A percentile compares a stretch with the other conserved stretches of the same genome.
phyloP scores from a whole-genome alignment of 2,888 invertebrate species.

The Hydraecia micacea region DNA sequence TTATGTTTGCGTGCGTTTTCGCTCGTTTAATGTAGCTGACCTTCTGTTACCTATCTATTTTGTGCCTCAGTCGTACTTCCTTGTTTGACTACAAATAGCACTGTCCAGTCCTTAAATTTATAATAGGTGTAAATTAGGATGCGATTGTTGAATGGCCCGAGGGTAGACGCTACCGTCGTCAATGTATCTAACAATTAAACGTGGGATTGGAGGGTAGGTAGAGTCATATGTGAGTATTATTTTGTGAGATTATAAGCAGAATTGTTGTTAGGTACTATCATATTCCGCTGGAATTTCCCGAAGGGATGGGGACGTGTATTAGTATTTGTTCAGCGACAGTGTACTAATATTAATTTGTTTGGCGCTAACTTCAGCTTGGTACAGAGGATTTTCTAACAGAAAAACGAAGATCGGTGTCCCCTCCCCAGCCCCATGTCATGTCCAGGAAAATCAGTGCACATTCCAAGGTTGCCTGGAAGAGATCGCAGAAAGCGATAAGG shows the following conservation, averaged over 20 bases:
- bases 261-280: background rate
- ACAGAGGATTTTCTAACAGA: background rate
- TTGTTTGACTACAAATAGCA: constrained; percentile 46
- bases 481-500: too few species aligned
- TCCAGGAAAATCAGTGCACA: too few species aligned
- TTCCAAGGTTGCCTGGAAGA: too few species aligned
- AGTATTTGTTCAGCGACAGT: constrained; percentile 12
- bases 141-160: constrained; percentile 39
- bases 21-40: background rate
- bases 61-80: constrained; percentile 36
- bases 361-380: background rate
- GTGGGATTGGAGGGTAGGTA: background rate
- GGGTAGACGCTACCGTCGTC: constrained; percentile 6
- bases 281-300: constrained; percentile 16
- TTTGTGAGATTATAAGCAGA: constrained; percentile 2
- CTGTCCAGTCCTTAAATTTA: constrained; percentile 53
- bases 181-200: constrained; percentile 33
- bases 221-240: background rate
- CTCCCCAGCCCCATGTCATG: too few species aligned
- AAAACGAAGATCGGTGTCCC: too few species aligned
- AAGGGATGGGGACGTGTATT: background rate
- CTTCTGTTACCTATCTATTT: background rate
- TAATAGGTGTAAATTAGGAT: constrained; percentile 45
- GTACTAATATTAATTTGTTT: constrained; percentile 9
- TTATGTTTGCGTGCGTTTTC: background rate